Evolutionary conservation across 1,140 invertebrate species (phyloP).

Genomic region (Drosophila orosa): DNA sequence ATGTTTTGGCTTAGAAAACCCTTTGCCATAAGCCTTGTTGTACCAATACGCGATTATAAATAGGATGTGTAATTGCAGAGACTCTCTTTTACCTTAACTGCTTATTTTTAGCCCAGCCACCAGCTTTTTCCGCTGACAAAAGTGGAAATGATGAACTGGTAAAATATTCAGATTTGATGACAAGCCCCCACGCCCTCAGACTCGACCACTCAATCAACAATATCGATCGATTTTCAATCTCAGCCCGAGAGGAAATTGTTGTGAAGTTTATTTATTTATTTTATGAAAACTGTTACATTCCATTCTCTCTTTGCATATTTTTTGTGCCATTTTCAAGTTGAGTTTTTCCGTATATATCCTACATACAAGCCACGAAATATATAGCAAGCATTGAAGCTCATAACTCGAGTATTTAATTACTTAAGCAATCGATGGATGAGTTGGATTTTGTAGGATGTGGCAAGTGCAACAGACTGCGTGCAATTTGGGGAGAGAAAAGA

Average conservation of each 20-base stretch:
- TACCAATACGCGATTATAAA: background rate
- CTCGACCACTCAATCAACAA: constrained; percentile 30
- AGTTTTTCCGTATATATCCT: background rate
- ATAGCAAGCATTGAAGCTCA: constrained; percentile 2
- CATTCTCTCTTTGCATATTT: constrained; percentile 1
- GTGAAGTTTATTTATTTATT: constrained; percentile 55
- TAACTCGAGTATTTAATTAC: constrained; percentile 47
- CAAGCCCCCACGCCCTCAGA: background rate
- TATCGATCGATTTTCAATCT: constrained; percentile 53
- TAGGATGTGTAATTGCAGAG: constrained; percentile 13
- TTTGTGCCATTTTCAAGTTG: constrained; percentile 3
- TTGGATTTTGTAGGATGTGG: constrained; percentile 19
- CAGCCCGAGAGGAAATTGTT: constrained; percentile 44
- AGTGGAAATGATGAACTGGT: constrained; percentile 46
- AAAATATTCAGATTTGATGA: constrained; percentile 51
- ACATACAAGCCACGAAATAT: background rate
- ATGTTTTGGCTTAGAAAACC: constrained; percentile 9
- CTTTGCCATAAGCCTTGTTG: background rate
- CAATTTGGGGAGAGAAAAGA: background rate
- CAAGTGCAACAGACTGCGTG: background rate
- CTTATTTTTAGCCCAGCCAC: constrained; percentile 47
- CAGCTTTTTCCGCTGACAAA: constrained; percentile 8
- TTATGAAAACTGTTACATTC: constrained; percentile 23
- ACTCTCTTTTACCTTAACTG: constrained; percentile 43
- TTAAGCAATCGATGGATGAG: constrained; percentile 33